phyloP scores from a whole-genome alignment of 1,140 invertebrate genomes.

The Bombus soroeensis region DNA sequence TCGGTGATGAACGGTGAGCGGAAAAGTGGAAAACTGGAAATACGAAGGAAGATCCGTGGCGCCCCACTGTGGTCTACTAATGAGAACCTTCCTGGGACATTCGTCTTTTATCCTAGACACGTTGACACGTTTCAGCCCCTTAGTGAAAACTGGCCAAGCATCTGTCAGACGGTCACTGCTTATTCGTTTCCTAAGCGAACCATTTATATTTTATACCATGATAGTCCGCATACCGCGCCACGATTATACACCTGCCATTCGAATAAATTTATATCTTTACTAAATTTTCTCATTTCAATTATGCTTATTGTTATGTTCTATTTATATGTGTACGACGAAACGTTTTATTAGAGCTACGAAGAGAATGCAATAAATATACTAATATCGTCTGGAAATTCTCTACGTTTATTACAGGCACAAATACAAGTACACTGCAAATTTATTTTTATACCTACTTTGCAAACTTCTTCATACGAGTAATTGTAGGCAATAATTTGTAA shows the following conservation, averaged over 20 bases:
- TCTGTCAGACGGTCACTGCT: constrained; percentile 49
- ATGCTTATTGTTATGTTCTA: too few species aligned
- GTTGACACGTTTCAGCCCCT: constrained; percentile 63
- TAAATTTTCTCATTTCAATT: neutral
- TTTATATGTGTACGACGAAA: too few species aligned
- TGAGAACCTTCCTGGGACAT: constrained; percentile 71
- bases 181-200: constrained; percentile 18
- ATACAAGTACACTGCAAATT: too few species aligned
- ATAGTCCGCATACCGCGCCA: too few species aligned
- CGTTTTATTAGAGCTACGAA: too few species aligned
- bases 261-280: neutral
- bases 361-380: too few species aligned
- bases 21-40: constrained; percentile 46
- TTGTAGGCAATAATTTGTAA: too few species aligned
- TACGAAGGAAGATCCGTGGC: constrained; percentile 41
- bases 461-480: too few species aligned
- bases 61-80: constrained; percentile 69
- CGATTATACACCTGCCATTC: neutral
- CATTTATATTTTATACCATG: neutral
- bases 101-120: constrained; percentile 67
- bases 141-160: constrained; percentile 48
- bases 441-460: too few species aligned
- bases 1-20: constrained; percentile 19
- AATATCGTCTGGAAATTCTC: too few species aligned
- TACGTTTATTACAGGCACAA: too few species aligned